phyloP scores from a whole-genome alignment of 2,888 invertebrate species.

The Arctia plantaginis region DNA sequence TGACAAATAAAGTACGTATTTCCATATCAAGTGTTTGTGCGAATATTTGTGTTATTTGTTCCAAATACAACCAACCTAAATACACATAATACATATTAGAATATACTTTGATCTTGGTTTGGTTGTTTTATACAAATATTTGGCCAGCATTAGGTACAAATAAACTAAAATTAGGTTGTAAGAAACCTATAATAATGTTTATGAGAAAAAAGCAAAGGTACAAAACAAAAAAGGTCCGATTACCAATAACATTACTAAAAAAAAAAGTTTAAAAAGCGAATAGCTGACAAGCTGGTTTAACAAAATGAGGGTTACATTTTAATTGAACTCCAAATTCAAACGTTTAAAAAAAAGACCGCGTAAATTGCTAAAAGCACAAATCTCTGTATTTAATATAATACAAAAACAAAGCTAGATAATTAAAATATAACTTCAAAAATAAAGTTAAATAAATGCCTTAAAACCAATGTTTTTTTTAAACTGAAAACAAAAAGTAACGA shows the following conservation, averaged over 20 bases:
- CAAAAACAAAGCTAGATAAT: background rate
- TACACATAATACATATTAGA: background rate
- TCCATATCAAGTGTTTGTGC: background rate
- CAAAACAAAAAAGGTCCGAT: background rate
- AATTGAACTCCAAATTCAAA: background rate
- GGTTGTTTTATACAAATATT: background rate
- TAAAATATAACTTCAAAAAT: background rate
- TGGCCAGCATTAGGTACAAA: background rate
- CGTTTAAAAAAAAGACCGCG: background rate
- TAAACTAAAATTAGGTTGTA: too few species aligned
- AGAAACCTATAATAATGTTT: too few species aligned
- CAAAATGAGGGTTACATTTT: background rate
- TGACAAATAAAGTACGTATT: background rate
- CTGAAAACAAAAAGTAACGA: constrained; percentile 5
- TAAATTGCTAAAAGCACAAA: background rate
- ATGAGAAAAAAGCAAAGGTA: too few species aligned
- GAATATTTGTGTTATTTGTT: background rate
- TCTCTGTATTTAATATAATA: background rate
- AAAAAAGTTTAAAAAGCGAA: background rate
- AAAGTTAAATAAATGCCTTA: background rate
- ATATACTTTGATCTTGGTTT: background rate
- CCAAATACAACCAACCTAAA: background rate
- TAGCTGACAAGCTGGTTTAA: background rate
- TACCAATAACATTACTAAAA: background rate
- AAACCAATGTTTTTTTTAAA: background rate